Evolutionary conservation across 2,888 invertebrate genomes (phyloP).

Genomic region (Globia sparganii): DNA sequence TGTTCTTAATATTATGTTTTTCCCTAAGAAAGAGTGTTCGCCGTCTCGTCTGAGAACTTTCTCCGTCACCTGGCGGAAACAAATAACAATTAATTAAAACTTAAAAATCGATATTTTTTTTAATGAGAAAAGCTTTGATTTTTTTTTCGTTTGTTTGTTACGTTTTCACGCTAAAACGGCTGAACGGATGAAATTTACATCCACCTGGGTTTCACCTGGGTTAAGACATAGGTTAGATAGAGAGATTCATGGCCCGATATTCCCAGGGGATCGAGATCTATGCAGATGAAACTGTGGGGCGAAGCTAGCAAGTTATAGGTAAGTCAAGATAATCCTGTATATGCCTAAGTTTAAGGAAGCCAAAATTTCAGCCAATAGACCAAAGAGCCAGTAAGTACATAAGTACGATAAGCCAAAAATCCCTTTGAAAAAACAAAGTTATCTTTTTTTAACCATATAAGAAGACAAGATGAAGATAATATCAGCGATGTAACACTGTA

Average conservation of each 20-base stretch:
- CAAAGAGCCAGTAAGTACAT: background rate
- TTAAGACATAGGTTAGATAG: too few species aligned
- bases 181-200: too few species aligned
- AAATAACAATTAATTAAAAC: background rate
- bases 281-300: background rate
- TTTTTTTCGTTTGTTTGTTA: too few species aligned
- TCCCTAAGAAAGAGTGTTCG: background rate
- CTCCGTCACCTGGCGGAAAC: background rate
- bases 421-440: background rate
- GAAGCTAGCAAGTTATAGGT: background rate
- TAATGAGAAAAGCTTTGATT: background rate
- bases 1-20: background rate
- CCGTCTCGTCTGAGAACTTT: background rate
- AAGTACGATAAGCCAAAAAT: background rate
- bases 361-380: background rate
- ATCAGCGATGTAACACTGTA: constrained; percentile 25
- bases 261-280: background rate
- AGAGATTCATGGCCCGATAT: background rate
- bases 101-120: background rate
- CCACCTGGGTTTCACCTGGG: too few species aligned
- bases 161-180: too few species aligned
- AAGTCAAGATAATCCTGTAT: background rate
- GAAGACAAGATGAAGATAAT: constrained; percentile 12
- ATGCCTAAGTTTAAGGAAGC: background rate
- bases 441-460: background rate